Base-by-base conservation (phyloP, 1,140 invertebrate species). In the Pemphigus obesinymphae region DNA sequence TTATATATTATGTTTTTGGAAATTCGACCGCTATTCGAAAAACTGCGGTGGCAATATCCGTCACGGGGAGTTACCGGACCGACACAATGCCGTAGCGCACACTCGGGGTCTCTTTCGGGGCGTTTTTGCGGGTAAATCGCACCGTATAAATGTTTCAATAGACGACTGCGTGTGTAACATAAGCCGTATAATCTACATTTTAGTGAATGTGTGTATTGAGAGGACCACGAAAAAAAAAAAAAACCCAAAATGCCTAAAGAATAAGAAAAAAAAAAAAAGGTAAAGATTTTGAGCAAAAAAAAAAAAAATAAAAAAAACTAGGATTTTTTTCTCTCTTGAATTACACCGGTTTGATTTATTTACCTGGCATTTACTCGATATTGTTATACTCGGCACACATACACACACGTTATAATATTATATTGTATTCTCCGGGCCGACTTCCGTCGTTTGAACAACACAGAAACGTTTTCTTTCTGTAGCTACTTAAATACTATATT, bases 141-240 rank as follows among this genome's bases (percentile, higher is more conserved):
- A 34, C 37, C 45, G 50, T 43, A 8, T 45, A 17, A 23, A 70
- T 43, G 68, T 70, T 70, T 80, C 76, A 80, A 80, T 80, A 61
- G 76, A n/a, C 73, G 6, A 11, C 61, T 2, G 66, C 5, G 29
- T 17, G 53, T 76, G 76, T 80, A 80, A 80, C 40, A 80, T 80
- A 80, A 80, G 76, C 76, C 40, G 76, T 80, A 80, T 80, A 80
- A 80, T 80, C 76, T 80, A 23, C 50, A 76, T 76, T 76, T n/a
- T n/a, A n/a, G n/a, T n/a, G n/a, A n/a, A n/a, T 17, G 63, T 29
- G 40, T 45, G 53, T 23, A 58, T 78, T 58, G 53, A 80, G 76
- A 63, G 15, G 76, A 23, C 11, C 17, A 11, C 10, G 37, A 20
- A 23, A 63, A 23, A 55, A 48, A 29, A 48, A 13, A 50, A 76